Conservation (phyloP, 2,888 invertebrate genomes). For the Schrankia costaestrigalis region DNA sequence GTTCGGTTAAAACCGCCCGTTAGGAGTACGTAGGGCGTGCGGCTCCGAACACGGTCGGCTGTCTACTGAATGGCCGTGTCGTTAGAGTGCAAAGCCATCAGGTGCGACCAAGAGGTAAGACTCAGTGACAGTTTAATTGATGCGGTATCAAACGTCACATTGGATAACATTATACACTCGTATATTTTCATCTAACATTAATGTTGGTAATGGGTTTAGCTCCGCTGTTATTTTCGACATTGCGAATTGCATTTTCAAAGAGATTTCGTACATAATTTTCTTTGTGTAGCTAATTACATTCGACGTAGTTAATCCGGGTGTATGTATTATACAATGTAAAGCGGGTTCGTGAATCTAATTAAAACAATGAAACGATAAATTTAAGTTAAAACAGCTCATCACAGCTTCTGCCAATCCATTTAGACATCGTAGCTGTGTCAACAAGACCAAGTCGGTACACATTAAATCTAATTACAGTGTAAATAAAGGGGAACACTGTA, state of each 20-base stretch:
- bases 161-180: slow-evolving; percentile 24
- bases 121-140: slow-evolving; percentile 48
- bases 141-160: slow-evolving; percentile 40
- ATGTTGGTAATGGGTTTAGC: too few relatives aligned
- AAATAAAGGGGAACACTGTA: too few relatives aligned
- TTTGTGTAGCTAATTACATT: slow-evolving; percentile 8
- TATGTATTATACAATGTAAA: too few relatives aligned
- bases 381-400: too few relatives aligned
- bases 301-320: slow-evolving; percentile 13
- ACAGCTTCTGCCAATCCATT: too few relatives aligned
- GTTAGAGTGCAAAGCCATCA: slow-evolving; percentile 48
- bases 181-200: slow-evolving; percentile 21
- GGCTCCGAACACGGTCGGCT: slow-evolving; percentile 53
- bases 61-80: slow-evolving; percentile 49
- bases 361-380: too few relatives aligned
- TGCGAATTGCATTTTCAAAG: slow-evolving; percentile 6
- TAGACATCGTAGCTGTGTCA: slow-evolving; percentile 35
- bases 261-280: background rate
- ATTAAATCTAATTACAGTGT: slow-evolving; percentile 8
- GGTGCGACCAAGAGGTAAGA: slow-evolving; percentile 47
- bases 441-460: too few relatives aligned
- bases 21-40: slow-evolving; percentile 62
- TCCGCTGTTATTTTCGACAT: too few relatives aligned
- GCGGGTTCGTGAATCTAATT: too few relatives aligned
- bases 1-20: slow-evolving; percentile 31